Percentiles rank a stretch among this genome's conserved stretches.
Evolutionary conservation across 2,113 vertebrate genomes (phyloP).

Genomic region (Gallinago jamesoni): DNA sequence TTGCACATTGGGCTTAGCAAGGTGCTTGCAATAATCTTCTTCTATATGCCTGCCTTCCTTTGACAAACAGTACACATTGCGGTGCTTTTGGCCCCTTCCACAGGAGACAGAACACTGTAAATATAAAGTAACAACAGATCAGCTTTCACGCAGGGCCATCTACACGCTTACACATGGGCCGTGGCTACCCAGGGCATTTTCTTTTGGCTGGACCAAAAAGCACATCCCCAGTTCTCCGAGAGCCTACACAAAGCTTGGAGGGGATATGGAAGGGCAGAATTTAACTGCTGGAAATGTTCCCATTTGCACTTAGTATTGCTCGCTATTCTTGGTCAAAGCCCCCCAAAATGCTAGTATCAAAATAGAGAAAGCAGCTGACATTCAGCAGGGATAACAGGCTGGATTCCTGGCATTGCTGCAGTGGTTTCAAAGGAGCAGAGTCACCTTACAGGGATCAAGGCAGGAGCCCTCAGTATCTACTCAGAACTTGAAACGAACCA

Average conservation of each 20-base stretch:
- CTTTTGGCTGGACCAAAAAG: neutral
- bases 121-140: conserved; percentile 76
- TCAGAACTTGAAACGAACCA: conserved; percentile 3
- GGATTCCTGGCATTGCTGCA: conserved; percentile 28
- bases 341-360: neutral
- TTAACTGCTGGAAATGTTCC: neutral
- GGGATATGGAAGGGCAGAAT: neutral
- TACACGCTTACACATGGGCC: neutral
- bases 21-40: conserved; percentile 86
- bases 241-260: neutral
- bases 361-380: conserved; percentile 12
- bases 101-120: conserved; percentile 93
- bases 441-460: conserved; percentile 27
- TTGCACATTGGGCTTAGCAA: conserved; percentile 85
- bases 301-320: neutral
- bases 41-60: conserved; percentile 83
- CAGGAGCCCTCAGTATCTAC: conserved; percentile 2
- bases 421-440: conserved; percentile 1
- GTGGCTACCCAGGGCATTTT: neutral
- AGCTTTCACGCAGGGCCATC: conserved; percentile 32
- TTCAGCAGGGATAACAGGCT: conserved; percentile 32
- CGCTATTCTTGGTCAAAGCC: neutral
- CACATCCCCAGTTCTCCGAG: neutral
- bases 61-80: conserved; percentile 88
- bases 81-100: conserved; percentile 88